A percentile compares a stretch with the other conserved stretches of the same genome.
Conservation (phyloP, 2,113 vertebrate genomes). For the Microcebus lehilahytsara region DNA sequence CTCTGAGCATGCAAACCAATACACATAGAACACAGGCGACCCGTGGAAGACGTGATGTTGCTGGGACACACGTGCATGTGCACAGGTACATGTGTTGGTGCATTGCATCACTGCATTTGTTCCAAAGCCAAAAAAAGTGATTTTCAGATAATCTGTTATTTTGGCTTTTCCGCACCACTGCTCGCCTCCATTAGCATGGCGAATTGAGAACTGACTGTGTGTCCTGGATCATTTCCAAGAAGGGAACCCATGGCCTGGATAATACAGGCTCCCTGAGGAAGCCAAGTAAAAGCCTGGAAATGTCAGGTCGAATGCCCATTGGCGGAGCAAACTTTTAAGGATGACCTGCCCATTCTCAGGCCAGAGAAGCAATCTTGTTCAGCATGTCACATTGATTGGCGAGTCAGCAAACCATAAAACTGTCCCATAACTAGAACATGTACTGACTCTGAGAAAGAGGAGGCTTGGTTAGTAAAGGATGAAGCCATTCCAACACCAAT, state of each 20-base stretch:
- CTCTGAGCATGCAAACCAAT: background rate
- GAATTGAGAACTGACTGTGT: slow-evolving; percentile 59
- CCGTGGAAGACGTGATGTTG: fast-evolving
- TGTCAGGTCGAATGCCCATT: background rate
- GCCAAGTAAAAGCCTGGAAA: background rate
- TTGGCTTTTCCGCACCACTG: background rate
- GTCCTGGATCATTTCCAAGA: slow-evolving; percentile 58
- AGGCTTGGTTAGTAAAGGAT: slow-evolving; percentile 46
- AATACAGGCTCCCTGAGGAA: background rate
- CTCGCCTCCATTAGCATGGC: background rate
- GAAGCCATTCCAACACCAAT: slow-evolving; percentile 23
- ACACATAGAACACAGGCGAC: background rate
- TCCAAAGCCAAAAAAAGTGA: background rate
- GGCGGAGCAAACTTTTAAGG: slow-evolving; percentile 21
- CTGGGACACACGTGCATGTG: background rate
- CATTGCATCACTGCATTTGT: background rate
- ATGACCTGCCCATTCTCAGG: background rate
- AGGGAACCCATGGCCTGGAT: slow-evolving; percentile 7
- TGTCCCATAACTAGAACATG: background rate
- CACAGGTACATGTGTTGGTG: fast-evolving
- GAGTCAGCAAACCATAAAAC: slow-evolving; percentile 34
- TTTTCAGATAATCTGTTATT: slow-evolving; percentile 38
- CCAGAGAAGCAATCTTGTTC: slow-evolving; percentile 7
- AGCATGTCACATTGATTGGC: background rate
- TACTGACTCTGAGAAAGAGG: slow-evolving; percentile 7